Conservation (phyloP, 2,113 vertebrate species). For the Clinocottus analis region DNA sequence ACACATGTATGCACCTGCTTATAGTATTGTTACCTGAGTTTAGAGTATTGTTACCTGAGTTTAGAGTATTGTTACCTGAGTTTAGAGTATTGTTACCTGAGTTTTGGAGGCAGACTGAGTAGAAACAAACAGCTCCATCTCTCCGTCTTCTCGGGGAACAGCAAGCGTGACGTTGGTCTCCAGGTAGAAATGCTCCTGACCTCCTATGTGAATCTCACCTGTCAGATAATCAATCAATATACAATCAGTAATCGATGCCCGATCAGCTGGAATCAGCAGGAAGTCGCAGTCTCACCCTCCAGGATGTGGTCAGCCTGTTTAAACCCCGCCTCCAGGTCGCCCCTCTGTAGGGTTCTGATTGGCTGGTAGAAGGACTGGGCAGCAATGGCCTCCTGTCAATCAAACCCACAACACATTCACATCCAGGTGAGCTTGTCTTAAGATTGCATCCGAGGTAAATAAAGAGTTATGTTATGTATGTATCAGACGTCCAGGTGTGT, state of each 20-base stretch:
- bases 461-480: neutral
- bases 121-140: constrained; percentile 94
- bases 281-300: constrained; percentile 83
- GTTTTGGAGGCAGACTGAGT: constrained; percentile 86
- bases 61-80: neutral
- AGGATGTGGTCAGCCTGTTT: constrained; percentile 90
- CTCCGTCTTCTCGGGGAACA: constrained; percentile 91
- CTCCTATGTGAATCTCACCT: constrained; percentile 94
- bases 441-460: neutral
- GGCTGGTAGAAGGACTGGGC: constrained; percentile 89
- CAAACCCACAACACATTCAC: neutral
- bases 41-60: neutral
- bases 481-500: neutral
- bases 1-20: neutral
- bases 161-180: constrained; percentile 93
- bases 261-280: neutral
- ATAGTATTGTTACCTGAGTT: neutral
- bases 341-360: constrained; percentile 88
- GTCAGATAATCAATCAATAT: constrained; percentile 5
- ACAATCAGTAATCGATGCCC: constrained; percentile 1
- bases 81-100: constrained; percentile 14
- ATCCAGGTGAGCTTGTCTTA: neutral
- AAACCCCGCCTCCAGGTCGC: constrained; percentile 90
- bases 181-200: constrained; percentile 98
- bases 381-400: constrained; percentile 90